phyloP scores from a whole-genome alignment of 2,113 vertebrate genomes.

The Microtus oregoni region DNA sequence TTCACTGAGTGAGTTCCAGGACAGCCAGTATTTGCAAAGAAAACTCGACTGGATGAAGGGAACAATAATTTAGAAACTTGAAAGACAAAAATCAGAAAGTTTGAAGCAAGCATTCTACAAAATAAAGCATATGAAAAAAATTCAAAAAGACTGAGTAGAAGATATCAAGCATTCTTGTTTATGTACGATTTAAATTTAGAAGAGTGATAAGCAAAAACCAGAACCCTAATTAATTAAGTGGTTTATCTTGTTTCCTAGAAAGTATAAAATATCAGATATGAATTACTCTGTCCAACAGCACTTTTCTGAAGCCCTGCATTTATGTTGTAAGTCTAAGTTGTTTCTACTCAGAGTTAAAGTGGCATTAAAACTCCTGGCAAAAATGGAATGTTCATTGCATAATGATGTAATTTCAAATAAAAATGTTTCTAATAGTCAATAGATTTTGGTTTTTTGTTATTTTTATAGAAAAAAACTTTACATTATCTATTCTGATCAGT shows the following conservation, averaged over 20 bases:
- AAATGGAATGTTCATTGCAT: neutral
- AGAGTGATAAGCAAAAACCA: neutral
- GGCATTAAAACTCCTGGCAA: neutral
- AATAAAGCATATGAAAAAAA: neutral
- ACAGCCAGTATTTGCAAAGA: neutral
- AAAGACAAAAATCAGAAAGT: neutral
- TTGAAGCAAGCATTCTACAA: neutral
- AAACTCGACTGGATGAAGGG: neutral
- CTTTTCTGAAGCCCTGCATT: neutral
- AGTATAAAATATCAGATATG: neutral
- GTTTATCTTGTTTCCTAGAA: neutral
- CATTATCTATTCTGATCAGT: neutral
- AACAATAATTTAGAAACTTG: neutral
- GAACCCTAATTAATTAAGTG: neutral
- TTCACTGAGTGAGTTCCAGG: too few species aligned
- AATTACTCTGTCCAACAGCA: neutral
- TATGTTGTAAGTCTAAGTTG: neutral
- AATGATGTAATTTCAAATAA: neutral
- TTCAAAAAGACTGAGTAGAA: neutral
- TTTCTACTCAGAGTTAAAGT: neutral
- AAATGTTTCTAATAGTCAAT: neutral
- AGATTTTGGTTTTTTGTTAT: neutral
- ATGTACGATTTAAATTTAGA: too few species aligned
- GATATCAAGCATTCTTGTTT: neutral
- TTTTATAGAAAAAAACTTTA: neutral